Base-by-base conservation (phyloP, 2,888 invertebrate genomes). In the Acleris holmiana region DNA sequence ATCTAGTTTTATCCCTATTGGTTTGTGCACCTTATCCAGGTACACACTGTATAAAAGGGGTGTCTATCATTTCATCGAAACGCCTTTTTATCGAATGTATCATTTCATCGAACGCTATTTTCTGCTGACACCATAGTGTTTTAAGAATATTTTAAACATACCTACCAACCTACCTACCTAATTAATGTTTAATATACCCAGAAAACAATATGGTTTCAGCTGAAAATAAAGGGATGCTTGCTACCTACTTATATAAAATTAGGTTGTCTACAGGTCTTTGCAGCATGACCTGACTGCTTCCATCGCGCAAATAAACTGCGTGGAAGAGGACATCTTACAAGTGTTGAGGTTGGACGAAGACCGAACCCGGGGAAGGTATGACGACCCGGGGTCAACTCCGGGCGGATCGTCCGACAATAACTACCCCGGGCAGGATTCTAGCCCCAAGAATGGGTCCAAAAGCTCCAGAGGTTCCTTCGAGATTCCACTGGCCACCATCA, bases 301-400 rank as follows among this genome's bases (percentile, higher is more conserved):
- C 4, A 75, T 90, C 64, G 41, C 73, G 0, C 75, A 78, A 1
- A 82, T 88, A 17, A 86, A 89, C 60, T 82, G 84, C 61, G 80
- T 73, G 40, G 77, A 79, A 0, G 81, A 82, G 41, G 91, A 91
- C 48, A 67, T 91, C 4, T 67, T 75, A 0, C 76, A 78, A 51
- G 79, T 90, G 1, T 70, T 89, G 40, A 66, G 68, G n/a, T 67
- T 90, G 21, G 91, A 91, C 60, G 79, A 85, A 67, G 77, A 80
- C 4, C 78, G 91, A 50, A 80, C 87, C 13, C 68, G 62, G 1
- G 69, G 71, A 13, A 77, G 91, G 65, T 72, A 68, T 72, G n/a
- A 62, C 68, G 44, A 62, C 66, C 8, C 21, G 49, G 8, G 25
- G 53, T 0, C 25, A 29, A 40, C 17, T 41, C 29, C 35, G 6